These are phyloP conservation scores for Julus scanicus DNA, from an alignment of 2,888 invertebrate species.

Conservation along the genomic window DNA sequence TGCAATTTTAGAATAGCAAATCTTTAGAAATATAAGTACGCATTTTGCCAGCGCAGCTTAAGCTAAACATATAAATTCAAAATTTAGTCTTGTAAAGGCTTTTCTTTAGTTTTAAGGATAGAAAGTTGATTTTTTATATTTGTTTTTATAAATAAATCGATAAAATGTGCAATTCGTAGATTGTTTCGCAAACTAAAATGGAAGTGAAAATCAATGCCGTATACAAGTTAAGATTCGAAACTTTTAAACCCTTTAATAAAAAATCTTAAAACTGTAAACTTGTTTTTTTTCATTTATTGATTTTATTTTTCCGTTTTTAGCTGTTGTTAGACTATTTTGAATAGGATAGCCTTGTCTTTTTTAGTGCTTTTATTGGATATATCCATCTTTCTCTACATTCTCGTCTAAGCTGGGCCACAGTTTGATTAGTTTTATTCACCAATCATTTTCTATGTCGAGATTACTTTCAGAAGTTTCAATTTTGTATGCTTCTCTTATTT, in stretches of 20 bases:
- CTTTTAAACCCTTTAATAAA: neutral
- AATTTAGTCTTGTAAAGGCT: neutral
- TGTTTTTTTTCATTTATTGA: conserved; percentile 50
- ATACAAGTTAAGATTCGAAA: neutral
- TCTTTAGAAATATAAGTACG: neutral
- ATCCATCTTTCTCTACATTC: neutral
- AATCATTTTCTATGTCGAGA: neutral
- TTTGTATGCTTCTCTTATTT: neutral
- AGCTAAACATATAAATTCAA: neutral
- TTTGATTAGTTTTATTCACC: conserved; percentile 36
- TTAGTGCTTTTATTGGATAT: neutral
- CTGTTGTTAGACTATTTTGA: neutral
- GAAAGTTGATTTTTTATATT: neutral
- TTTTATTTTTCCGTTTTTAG: neutral
- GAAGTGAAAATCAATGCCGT: neutral
- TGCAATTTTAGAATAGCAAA: neutral
- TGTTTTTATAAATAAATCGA: neutral
- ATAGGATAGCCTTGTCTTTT: neutral
- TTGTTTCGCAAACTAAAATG: neutral
- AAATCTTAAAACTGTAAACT: neutral
- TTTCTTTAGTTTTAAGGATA: neutral
- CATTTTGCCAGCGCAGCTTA: neutral
- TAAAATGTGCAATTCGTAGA: conserved; percentile 32
- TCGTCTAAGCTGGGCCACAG: neutral
- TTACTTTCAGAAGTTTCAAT: neutral